Evolutionary conservation across 2,888 invertebrate species (phyloP), one percentile per base, ranked within the genome.

Genomic region (Trachelus troglodyta): DNA sequence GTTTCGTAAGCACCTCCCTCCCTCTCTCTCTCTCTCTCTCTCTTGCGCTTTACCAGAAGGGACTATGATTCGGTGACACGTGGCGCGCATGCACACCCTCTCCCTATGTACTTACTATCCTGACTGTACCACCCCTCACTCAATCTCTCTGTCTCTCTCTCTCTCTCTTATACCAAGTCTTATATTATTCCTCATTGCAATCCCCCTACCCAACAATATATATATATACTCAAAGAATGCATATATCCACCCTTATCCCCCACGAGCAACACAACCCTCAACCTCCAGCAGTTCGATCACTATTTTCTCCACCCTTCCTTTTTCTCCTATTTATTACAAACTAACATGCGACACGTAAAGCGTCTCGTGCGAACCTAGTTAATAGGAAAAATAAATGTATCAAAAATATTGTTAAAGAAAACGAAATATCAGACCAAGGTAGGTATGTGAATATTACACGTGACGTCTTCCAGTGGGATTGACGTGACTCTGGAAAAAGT

Each of bases 1-100:
- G 86, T 83, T 87, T 84, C 82, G 84, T 83, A 85, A 86, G 85
- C 83, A 31, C 71, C 71, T 4, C 31, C 15, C 71, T 31, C 33
- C 12, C 69, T 11, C 31, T 69, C 12, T 12, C 12, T 11, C 69
- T 31, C n/a, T 69, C 31, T 31, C 69, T 30, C 71, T 71, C 33
- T 11, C 69, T 15, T 6, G 40, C 15, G 40, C 40, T 40, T 40
- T 40, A 23, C 40, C 6, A 40, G 40, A 40, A 40, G 6, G 9
- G 23, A 40, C 23, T 23, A 40, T 76, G 78, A 79, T 75, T 75
- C 69, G 79, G 79, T 81, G 77, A 78, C 79, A 69, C 34, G n/a
- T 37, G 69, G 68, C 76, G 80, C 15, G 76, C 78, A 74, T 40
- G 80, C 75, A 80, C 78, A 76, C 76, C 79, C 40, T 40, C 40